Conservation (phyloP, 2,113 vertebrate genomes). For the Alexandromys fortis region DNA sequence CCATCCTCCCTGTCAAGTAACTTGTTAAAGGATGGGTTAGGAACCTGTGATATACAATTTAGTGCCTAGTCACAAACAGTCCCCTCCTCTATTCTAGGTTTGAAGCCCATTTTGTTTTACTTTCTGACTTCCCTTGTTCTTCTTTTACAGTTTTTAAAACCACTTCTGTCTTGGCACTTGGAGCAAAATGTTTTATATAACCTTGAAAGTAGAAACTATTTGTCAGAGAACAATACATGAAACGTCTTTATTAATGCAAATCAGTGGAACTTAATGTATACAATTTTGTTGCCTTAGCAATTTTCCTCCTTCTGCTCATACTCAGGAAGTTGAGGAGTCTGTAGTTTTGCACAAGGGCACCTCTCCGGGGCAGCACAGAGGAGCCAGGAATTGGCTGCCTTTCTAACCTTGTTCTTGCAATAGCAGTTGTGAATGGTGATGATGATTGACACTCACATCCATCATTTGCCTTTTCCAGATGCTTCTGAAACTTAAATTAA, state of each 20-base stretch:
- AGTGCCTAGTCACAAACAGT: background rate
- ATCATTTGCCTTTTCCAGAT: conserved; percentile 52
- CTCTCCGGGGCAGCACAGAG: background rate
- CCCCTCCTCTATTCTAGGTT: background rate
- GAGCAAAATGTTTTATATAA: background rate
- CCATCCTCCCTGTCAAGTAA: background rate
- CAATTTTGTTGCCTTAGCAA: background rate
- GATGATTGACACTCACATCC: background rate
- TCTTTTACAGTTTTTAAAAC: background rate
- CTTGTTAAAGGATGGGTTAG: background rate
- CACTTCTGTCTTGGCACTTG: background rate
- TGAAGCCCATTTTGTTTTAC: background rate
- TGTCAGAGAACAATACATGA: background rate
- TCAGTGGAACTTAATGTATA: background rate
- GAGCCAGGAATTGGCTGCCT: background rate
- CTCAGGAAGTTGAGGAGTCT: background rate
- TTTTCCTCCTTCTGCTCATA: background rate
- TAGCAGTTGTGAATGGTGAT: background rate
- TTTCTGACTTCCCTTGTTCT: background rate
- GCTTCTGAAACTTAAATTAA: conserved; percentile 51
- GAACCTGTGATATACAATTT: background rate
- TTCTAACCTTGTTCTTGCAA: background rate
- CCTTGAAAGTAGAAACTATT: background rate
- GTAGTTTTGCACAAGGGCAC: background rate
- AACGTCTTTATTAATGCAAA: background rate